Evolutionary conservation across 2,888 invertebrate genomes (phyloP).

Genomic region (Hartigia nigra): DNA sequence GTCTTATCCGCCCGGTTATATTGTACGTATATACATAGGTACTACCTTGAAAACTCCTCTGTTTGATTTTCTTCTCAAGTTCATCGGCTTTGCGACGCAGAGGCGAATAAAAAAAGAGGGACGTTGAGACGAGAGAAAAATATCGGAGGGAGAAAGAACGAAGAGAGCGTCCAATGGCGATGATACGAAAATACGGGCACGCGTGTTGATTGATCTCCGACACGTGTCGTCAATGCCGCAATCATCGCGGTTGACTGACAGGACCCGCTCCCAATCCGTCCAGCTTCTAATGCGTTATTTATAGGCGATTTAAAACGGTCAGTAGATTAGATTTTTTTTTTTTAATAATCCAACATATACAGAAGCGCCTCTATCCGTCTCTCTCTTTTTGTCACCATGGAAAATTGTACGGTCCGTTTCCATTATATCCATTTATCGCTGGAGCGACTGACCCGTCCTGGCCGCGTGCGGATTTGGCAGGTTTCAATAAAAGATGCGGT

Average conservation of each 20-base stretch:
- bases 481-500: not conserved
- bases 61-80: conserved; percentile 9
- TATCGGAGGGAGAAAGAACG: conserved; percentile 16
- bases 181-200: conserved; percentile 65
- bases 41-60: not conserved
- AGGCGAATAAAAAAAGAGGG: not conserved
- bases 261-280: conserved; percentile 41
- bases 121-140: conserved; percentile 12
- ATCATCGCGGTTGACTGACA: conserved; percentile 62
- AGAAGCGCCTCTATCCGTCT: not conserved
- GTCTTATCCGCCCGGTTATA: not conserved
- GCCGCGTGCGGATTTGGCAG: not conserved
- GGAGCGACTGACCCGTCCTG: conserved; percentile 14
- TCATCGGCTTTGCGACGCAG: conserved; percentile 17
- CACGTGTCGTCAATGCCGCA: conserved; percentile 65
- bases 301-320: conserved; percentile 56
- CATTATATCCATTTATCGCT: conserved; percentile 20
- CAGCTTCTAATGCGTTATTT: conserved; percentile 59
- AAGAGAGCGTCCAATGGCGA: conserved; percentile 39
- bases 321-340: conserved; percentile 22
- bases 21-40: not conserved
- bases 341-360: conserved; percentile 1
- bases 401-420: conserved; percentile 10
- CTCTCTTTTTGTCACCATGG: not conserved
- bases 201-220: conserved; percentile 63